Percentiles rank a stretch among this genome's conserved stretches.
These are phyloP conservation scores for Drosophila tsacasi DNA, from an alignment of 1,140 invertebrate genomes.

Conservation along the genomic window DNA sequence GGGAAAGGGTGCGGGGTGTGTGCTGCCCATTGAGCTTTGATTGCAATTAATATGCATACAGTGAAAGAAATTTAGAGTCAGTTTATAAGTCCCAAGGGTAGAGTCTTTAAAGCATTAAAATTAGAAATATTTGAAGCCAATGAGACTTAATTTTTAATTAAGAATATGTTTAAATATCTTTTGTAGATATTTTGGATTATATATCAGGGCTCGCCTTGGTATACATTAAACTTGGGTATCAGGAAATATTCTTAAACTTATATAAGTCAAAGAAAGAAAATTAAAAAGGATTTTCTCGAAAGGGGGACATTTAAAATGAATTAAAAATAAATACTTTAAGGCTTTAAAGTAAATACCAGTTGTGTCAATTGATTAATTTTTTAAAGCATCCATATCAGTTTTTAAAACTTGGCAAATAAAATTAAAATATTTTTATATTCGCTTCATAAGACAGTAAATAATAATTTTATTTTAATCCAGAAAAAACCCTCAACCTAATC, in stretches of 20 bases:
- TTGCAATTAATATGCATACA: conserved; percentile 73
- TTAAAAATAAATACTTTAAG: neutral
- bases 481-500: neutral
- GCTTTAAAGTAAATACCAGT: neutral
- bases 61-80: neutral
- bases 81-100: neutral
- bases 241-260: neutral
- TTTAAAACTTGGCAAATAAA: neutral
- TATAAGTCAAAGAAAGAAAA: neutral
- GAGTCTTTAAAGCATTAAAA: neutral
- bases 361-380: neutral
- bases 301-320: too few species aligned
- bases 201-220: too few species aligned
- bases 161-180: too few species aligned
- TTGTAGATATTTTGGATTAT: too few species aligned
- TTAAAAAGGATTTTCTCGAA: neutral
- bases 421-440: neutral
- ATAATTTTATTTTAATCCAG: neutral
- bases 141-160: neutral
- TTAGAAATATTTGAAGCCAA: neutral
- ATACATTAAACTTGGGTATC: neutral
- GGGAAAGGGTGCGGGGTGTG: neutral
- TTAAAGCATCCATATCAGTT: neutral
- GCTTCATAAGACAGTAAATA: neutral
- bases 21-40: conserved; percentile 71